Base-by-base conservation (phyloP, 2,113 vertebrate genomes). In the Ancistrus triradiatus region DNA sequence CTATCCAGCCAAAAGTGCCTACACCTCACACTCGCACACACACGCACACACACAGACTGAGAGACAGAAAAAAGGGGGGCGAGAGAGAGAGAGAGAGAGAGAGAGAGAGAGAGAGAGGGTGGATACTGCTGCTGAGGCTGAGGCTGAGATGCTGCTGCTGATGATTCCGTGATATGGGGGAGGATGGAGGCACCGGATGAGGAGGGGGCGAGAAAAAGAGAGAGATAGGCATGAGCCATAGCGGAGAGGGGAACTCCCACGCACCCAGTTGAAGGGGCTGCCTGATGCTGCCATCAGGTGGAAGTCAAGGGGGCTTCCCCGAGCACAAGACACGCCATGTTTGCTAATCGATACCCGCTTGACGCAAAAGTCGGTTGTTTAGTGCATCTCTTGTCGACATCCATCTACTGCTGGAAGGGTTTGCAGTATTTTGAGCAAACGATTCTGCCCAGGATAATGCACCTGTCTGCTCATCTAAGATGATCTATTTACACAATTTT, bases 241-340 rank as follows among this genome's bases (percentile, higher is more conserved):
- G 83, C 80, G 80, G 77, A 78, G 81, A 65, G 78, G 88, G 89
- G 87, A 90, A 89, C 89, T 89, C 89, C 88, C 85, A 89, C 89
- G 88, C 89, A 88, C 81, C 74, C 76, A 74, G 76, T 83, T 72
- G 81, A 82, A 83, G 85, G 87, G 86, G 80, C 87, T 83, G 86
- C 86, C 85, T 87, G 79, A 83, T 87, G 86, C 85, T 85, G 83
- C 84, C 83, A 84, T 85, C 84, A 84, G 84, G 85, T 85, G 86
- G 86, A 88, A 77, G 79, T 77, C 77, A 74, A 80, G 81, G 85
- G 88, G 88, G 88, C 80, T 85, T 83, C 80, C 85, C 87, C 85
- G 73, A 58, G 72, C 62, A 63, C 77, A 72, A 79, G 28, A 48
- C 18, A 58, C 80, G 75, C 63, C 72, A 73, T 80, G 69, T 78